Percentiles rank a stretch among this genome's conserved stretches.
Conservation (phyloP, 2,888 invertebrate genomes). For the Diarsia dahlii region DNA sequence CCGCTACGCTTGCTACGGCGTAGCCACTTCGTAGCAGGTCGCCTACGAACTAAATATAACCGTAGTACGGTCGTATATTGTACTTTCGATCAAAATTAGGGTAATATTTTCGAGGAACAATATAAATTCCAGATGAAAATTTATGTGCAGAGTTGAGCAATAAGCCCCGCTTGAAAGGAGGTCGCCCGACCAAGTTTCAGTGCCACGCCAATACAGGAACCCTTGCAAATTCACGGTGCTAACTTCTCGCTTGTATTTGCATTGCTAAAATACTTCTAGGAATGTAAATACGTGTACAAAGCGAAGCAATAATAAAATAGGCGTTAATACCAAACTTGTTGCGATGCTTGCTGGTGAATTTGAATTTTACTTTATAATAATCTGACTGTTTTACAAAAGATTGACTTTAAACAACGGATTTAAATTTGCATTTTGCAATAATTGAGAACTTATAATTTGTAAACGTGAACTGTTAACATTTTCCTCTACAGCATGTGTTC, state of each 20-base stretch:
- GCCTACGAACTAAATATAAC: constrained; percentile 61
- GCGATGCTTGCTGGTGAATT: background rate
- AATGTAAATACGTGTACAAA: constrained; percentile 46
- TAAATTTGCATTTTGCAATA: background rate
- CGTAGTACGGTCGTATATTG: constrained; percentile 29
- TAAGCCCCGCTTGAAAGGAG: constrained; percentile 69
- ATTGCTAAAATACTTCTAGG: constrained; percentile 58
- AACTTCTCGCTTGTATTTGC: constrained; percentile 62
- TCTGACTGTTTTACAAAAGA: background rate
- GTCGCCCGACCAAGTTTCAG: constrained; percentile 61
- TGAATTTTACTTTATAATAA: background rate
- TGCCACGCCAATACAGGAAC: constrained; percentile 56
- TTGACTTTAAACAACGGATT: background rate
- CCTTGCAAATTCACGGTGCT: constrained; percentile 59
- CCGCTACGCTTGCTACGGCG: constrained; percentile 59
- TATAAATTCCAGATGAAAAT: constrained; percentile 73
- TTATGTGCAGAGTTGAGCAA: constrained; percentile 71
- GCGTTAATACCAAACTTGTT: constrained; percentile 19
- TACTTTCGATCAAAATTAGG: constrained; percentile 50
- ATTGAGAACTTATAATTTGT: background rate
- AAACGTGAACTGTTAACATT: background rate
- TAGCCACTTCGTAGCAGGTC: constrained; percentile 66
- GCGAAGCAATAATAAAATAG: constrained; percentile 25
- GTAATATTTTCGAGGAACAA: constrained; percentile 60
- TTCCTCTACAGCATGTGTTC: background rate